Percentiles rank a stretch among this genome's conserved stretches.
phyloP scores from a whole-genome alignment of 2,888 invertebrate genomes.

The Caradrina clavipalpis region DNA sequence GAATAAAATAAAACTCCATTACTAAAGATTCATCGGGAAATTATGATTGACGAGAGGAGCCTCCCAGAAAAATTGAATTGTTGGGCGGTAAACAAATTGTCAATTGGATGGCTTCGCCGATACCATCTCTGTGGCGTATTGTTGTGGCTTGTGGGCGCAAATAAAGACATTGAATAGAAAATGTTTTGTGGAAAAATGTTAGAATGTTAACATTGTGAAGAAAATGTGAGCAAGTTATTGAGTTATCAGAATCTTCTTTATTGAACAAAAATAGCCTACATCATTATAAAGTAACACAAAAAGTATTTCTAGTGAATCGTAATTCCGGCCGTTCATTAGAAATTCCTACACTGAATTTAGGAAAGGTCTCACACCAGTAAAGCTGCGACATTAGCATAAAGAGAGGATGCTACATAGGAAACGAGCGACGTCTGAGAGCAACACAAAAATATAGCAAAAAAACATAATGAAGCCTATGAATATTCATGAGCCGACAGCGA shows the following conservation, averaged over 20 bases:
- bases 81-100: conserved; percentile 48
- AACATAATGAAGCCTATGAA: conserved; percentile 46
- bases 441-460: conserved; percentile 47
- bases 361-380: conserved; percentile 18
- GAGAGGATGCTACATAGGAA: conserved; percentile 30
- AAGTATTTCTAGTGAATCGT: conserved; percentile 4
- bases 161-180: conserved; percentile 30
- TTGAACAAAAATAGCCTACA: conserved; percentile 1
- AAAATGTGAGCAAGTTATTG: conserved; percentile 1
- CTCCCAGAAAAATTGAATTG: conserved; percentile 44
- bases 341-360: conserved; percentile 32
- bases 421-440: conserved; percentile 20
- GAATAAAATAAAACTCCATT: conserved; percentile 45
- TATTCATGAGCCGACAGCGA: conserved; percentile 41
- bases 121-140: conserved; percentile 24
- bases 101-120: conserved; percentile 39
- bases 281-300: not conserved
- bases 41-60: conserved; percentile 50
- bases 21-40: conserved; percentile 45
- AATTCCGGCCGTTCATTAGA: conserved; percentile 11
- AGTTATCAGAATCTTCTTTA: not conserved
- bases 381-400: conserved; percentile 44
- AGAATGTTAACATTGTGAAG: not conserved
- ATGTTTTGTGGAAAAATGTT: conserved; percentile 3
- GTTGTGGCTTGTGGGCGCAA: conserved; percentile 29